Percentiles rank a stretch among this genome's conserved stretches.
These are phyloP conservation scores for Apocrypta bakeri DNA, from an alignment of 1,140 invertebrate species.

Conservation along the genomic window DNA sequence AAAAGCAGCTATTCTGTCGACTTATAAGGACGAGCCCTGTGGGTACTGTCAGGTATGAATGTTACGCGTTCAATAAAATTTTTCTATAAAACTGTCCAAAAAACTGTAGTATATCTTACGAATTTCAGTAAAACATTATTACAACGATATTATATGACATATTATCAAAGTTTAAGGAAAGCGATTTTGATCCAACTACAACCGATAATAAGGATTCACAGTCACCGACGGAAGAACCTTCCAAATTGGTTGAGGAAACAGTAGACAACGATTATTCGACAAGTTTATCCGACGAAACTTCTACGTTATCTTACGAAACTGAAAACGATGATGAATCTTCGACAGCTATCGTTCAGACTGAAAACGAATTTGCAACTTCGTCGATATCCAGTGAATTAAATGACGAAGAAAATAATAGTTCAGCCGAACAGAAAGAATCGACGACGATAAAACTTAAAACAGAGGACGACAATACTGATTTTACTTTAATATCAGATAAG, in stretches of 20 bases:
- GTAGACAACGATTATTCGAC: not conserved
- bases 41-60: slow-evolving; percentile 60
- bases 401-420: not conserved
- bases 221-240: not conserved
- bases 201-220: not conserved
- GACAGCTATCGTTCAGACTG: not conserved
- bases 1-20: slow-evolving; percentile 69
- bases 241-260: not conserved
- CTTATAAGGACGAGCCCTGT: slow-evolving; percentile 69
- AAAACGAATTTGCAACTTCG: not conserved
- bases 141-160: too few species aligned
- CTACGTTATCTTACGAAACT: not conserved
- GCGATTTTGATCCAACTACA: not conserved
- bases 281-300: not conserved
- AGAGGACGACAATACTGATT: too few species aligned
- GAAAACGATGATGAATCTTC: not conserved
- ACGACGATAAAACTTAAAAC: not conserved
- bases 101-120: too few species aligned
- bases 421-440: not conserved
- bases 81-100: too few species aligned
- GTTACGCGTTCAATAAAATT: not conserved
- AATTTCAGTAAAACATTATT: too few species aligned
- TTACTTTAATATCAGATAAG: not conserved
- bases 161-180: slow-evolving; percentile 23
- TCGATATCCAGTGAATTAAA: not conserved